Evolutionary conservation across 2,888 invertebrate species (phyloP).

Genomic region (Caenorhabditis sp.): DNA sequence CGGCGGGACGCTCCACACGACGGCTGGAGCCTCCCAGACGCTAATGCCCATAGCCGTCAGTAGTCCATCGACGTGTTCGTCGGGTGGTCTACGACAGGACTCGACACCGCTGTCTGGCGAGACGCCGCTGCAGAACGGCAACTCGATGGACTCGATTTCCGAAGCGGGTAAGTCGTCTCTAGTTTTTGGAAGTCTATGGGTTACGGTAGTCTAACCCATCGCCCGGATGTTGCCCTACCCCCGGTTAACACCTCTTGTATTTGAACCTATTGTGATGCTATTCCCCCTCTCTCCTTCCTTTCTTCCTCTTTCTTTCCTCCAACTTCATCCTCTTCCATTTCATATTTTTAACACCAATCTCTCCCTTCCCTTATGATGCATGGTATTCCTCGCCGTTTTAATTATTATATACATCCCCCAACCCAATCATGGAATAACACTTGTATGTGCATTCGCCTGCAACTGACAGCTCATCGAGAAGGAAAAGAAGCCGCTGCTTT

Average conservation of each 20-base stretch:
- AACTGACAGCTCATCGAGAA: constrained; percentile 56
- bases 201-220: constrained; percentile 12
- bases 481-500: neutral
- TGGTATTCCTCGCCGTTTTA: constrained; percentile 6
- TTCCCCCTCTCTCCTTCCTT: neutral
- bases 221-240: neutral
- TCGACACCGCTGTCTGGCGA: constrained; percentile 72
- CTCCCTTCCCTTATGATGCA: constrained; percentile 12
- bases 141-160: constrained; percentile 77
- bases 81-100: constrained; percentile 72
- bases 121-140: constrained; percentile 63
- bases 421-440: constrained; percentile 49
- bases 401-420: neutral
- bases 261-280: constrained; percentile 60
- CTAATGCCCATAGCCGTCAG: constrained; percentile 75
- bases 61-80: constrained; percentile 76
- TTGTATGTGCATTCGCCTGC: constrained; percentile 67
- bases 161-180: constrained; percentile 75
- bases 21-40: constrained; percentile 78
- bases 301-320: neutral
- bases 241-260: constrained; percentile 54
- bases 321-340: constrained; percentile 12
- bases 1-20: constrained; percentile 76
- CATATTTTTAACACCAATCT: constrained; percentile 26
- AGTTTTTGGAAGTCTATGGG: constrained; percentile 25